A percentile compares a stretch with the other conserved stretches of the same genome.
These are phyloP conservation scores for Chiridota heheva DNA, from an alignment of 35 echinoderm and acorn worm species.

Conservation along the genomic window DNA sequence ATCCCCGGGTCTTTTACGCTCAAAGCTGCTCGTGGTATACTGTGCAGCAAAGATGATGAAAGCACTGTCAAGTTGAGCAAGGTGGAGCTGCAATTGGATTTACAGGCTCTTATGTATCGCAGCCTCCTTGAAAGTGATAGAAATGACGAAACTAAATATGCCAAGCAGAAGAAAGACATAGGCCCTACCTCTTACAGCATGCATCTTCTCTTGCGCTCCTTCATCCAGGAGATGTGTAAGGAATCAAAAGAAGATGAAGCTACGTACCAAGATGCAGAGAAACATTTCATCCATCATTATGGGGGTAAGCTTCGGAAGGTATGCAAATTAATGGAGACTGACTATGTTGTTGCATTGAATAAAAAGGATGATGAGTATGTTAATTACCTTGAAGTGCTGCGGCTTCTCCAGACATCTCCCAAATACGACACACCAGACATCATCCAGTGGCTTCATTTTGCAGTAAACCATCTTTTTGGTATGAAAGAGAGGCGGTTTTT, in stretches of 20 bases:
- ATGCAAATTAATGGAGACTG: slow-evolving; percentile 48
- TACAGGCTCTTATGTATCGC: slow-evolving; percentile 76
- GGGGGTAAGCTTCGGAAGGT: slow-evolving; percentile 64
- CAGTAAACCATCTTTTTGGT: slow-evolving; percentile 62
- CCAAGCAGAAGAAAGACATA: slow-evolving; percentile 28
- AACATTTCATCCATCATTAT: slow-evolving; percentile 55
- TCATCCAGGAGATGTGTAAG: slow-evolving; percentile 56
- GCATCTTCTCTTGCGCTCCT: slow-evolving; percentile 80
- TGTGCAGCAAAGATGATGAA: slow-evolving; percentile 52
- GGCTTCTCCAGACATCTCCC: slow-evolving; percentile 55
- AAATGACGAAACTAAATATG: neutral
- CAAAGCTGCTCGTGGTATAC: slow-evolving; percentile 75
- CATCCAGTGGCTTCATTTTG: slow-evolving; percentile 58
- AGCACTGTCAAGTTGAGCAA: slow-evolving; percentile 13
- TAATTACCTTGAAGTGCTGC: slow-evolving; percentile 66
- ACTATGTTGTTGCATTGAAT: slow-evolving; percentile 50
- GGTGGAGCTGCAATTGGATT: slow-evolving; percentile 76
- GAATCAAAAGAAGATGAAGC: slow-evolving; percentile 9
- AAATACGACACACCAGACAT: slow-evolving; percentile 49
- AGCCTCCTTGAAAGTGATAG: slow-evolving; percentile 82
- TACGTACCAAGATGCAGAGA: slow-evolving; percentile 58
- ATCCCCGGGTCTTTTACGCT: slow-evolving; percentile 89
- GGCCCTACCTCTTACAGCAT: slow-evolving; percentile 59
- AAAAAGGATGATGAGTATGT: slow-evolving; percentile 69
- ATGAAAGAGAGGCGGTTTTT: slow-evolving; percentile 44